Evolutionary conservation across 2,113 vertebrate genomes (phyloP).

Genomic region (Saguinus midas): DNA sequence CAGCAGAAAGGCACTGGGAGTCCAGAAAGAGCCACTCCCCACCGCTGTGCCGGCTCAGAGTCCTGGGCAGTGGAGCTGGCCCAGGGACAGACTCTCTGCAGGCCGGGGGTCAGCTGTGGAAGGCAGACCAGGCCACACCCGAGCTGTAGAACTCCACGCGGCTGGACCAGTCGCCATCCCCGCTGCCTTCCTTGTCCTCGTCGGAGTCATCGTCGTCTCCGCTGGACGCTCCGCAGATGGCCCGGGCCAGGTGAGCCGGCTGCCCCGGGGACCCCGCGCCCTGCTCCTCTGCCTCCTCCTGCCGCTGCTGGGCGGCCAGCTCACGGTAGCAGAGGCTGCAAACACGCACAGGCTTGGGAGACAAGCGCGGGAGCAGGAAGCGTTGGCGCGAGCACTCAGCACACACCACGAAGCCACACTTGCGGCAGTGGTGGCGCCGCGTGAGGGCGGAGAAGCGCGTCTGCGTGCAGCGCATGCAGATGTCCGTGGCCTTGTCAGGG

Average conservation of each 20-base stretch:
- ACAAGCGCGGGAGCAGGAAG: constrained; percentile 87
- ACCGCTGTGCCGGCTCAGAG: background rate
- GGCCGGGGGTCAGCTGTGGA: constrained; percentile 82
- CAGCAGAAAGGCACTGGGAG: background rate
- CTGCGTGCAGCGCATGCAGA: constrained; percentile 94
- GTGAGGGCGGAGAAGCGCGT: constrained; percentile 87
- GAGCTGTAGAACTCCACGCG: constrained; percentile 82
- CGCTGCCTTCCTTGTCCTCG: constrained; percentile 74
- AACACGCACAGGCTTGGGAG: constrained; percentile 87
- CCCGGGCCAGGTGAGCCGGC: background rate
- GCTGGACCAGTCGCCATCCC: constrained; percentile 81
- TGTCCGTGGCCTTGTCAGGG: constrained; percentile 88
- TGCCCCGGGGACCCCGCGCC: background rate
- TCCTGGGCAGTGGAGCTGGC: background rate
- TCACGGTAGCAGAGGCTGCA: constrained; percentile 86
- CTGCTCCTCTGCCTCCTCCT: constrained; percentile 65
- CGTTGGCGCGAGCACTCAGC: constrained; percentile 87
- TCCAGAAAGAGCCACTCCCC: background rate
- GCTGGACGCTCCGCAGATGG: constrained; percentile 78
- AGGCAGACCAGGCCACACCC: constrained; percentile 85
- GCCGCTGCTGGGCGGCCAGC: constrained; percentile 75
- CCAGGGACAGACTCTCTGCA: too few relatives aligned
- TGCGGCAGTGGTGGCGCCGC: constrained; percentile 93
- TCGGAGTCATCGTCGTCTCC: constrained; percentile 83
- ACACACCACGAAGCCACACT: constrained; percentile 93